Conservation (phyloP, 2,113 vertebrate species). For the Coptodon bakossiorum region DNA sequence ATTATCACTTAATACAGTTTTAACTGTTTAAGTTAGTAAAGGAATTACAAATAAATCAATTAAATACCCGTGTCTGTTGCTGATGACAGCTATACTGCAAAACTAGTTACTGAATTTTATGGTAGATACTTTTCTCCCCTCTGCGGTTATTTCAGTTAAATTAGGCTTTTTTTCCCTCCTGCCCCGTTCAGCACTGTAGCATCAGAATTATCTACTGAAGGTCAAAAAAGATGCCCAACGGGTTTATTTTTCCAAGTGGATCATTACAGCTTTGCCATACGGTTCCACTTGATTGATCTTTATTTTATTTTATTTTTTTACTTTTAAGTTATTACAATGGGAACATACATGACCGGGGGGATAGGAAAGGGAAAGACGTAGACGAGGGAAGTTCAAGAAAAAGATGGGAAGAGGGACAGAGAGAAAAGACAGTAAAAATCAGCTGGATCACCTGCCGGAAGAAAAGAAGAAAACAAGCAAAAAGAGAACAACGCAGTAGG, state of each 20-base stretch:
- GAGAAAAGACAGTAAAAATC: background rate
- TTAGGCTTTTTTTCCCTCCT: rapidly evolving
- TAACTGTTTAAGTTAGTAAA: background rate
- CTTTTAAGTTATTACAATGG: background rate
- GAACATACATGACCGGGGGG: background rate
- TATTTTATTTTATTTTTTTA: background rate
- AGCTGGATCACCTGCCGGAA: background rate
- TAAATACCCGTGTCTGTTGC: rapidly evolving
- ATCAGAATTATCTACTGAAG: rapidly evolving
- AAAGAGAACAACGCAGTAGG: background rate
- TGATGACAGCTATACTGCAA: background rate
- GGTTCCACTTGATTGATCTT: background rate
- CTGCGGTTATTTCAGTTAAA: background rate
- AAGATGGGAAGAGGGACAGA: background rate
- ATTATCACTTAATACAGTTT: background rate
- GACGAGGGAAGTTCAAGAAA: background rate
- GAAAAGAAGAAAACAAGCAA: background rate
- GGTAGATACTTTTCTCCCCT: background rate
- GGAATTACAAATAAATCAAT: background rate
- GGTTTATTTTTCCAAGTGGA: rapidly evolving
- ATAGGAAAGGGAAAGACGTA: background rate
- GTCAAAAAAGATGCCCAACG: background rate
- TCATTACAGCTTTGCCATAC: background rate
- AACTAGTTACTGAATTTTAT: background rate
- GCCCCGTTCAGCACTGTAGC: background rate